A percentile compares a stretch with the other conserved stretches of the same genome.
phyloP scores from a whole-genome alignment of 1,140 invertebrate genomes.

The Drosophila nikananu region DNA sequence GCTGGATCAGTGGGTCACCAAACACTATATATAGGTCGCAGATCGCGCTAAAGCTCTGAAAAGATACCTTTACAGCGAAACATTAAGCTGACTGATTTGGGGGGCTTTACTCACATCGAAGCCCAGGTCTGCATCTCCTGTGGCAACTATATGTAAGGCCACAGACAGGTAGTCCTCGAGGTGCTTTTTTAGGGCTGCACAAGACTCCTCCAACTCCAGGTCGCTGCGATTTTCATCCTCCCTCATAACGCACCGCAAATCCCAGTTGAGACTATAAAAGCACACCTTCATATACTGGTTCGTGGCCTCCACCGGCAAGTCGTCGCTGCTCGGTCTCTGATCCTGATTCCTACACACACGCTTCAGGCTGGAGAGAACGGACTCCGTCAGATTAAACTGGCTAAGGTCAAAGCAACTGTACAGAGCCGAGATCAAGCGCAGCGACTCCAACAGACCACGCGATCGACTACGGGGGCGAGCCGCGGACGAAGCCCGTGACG shows the following conservation, averaged over 20 bases:
- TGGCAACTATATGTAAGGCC: neutral
- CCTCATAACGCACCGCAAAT: slow-evolving; percentile 6
- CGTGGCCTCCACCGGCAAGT: neutral
- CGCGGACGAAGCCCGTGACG: neutral
- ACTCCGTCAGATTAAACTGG: slow-evolving; percentile 15
- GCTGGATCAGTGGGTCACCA: slow-evolving; percentile 8
- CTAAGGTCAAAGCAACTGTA: slow-evolving; percentile 44
- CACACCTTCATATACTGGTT: slow-evolving; percentile 27
- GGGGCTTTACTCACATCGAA: slow-evolving; percentile 5
- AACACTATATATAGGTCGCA: slow-evolving; percentile 59
- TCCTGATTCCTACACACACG: neutral
- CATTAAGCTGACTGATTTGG: neutral
- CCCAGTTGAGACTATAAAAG: slow-evolving; percentile 42
- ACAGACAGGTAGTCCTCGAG: slow-evolving; percentile 16
- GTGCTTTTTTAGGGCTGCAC: slow-evolving; percentile 7
- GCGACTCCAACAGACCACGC: slow-evolving; percentile 1
- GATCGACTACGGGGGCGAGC: neutral
- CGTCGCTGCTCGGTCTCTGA: neutral
- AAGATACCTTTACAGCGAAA: neutral
- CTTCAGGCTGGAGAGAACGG: slow-evolving; percentile 20
- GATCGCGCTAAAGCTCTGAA: slow-evolving; percentile 30
- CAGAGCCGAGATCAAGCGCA: slow-evolving; percentile 36
- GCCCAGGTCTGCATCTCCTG: neutral
- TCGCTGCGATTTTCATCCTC: neutral
- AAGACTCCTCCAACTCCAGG: slow-evolving; percentile 3